Evolutionary conservation across 2,797 vertebrate species (phyloP), one percentile per base, ranked within the genome.

Genomic region (Strix occidentalis): DNA sequence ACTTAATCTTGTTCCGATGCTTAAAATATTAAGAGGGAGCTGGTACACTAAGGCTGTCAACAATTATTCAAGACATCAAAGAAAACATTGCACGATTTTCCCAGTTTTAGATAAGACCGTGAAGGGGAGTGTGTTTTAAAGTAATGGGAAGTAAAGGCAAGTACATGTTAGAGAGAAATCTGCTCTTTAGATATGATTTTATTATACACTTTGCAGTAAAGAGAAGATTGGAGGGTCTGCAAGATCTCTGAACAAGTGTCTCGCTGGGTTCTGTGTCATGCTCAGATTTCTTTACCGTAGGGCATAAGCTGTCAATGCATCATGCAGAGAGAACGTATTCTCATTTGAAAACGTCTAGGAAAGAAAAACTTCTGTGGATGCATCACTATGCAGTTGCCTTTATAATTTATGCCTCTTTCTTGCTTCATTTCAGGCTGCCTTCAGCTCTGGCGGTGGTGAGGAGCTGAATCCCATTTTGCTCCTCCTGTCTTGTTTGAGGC

Each of bases 361-460:
- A 84, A 90, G 80, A 71, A 85, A 50, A 90, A 85, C 43, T 91
- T 74, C 14, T 58, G 66, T 33, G 41, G 63, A 33, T 77, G 56
- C 74, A 56, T 82, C 13, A 1, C 72, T 70, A 13, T 63, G 61
- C 76, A 25, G 39, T 87, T 88, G 76, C 65, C 43, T 91, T 90
- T 84, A 37, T 94, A 92, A 95, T 91, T 86, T 94, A 82, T 89
- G 80, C 74, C 51, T 76, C 33, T 78, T 56, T 46, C 69, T 68
- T 93, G 19, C 33, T 79, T 81, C 46, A 2, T 68, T 91, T 84
- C 54, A 70, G 33, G 39, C 82, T 80, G 85, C 79, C 54, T 68
- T 81, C 46, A 54, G 50, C 51, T 76, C 57, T 51, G 79, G 48
- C 61, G n/a, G 6, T 60, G 50, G 11, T 57, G 83, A 81, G 83